These are phyloP conservation scores for Serinus canaria DNA, from an alignment of 2,113 vertebrate genomes.

Conservation along the genomic window DNA sequence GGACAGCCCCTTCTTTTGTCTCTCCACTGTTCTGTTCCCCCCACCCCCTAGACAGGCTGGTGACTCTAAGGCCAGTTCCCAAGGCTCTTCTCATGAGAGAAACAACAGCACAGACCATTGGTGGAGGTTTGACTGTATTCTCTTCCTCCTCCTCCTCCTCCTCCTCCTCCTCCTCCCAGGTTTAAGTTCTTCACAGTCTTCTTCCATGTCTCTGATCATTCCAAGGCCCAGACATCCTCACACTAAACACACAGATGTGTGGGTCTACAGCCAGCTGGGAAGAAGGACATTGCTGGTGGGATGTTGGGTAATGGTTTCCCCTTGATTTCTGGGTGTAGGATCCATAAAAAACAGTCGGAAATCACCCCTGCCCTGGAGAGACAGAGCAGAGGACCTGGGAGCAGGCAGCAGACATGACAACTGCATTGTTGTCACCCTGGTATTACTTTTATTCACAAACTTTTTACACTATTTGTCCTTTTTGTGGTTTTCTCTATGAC, in stretches of 20 bases:
- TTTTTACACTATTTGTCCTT: neutral
- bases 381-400: neutral
- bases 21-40: neutral
- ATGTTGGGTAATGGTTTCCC: neutral
- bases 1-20: neutral
- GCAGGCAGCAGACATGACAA: neutral
- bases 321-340: neutral
- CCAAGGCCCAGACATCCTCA: neutral
- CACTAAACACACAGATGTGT: neutral
- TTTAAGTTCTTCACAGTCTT: neutral
- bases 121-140: neutral
- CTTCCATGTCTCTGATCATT: neutral
- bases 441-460: neutral
- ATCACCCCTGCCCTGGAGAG: neutral
- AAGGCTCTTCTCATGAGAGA: neutral
- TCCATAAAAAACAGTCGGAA: neutral
- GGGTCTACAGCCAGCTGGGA: neutral
- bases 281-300: neutral
- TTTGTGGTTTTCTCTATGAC: neutral
- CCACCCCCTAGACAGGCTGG: accelerated
- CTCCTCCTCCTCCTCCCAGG: accelerated
- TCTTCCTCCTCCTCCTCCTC: accelerated
- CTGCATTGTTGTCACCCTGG: accelerated
- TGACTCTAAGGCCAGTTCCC: neutral
- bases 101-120: neutral